phyloP scores from a whole-genome alignment of 2,888 invertebrate genomes.

The Agriopis aurantiaria region DNA sequence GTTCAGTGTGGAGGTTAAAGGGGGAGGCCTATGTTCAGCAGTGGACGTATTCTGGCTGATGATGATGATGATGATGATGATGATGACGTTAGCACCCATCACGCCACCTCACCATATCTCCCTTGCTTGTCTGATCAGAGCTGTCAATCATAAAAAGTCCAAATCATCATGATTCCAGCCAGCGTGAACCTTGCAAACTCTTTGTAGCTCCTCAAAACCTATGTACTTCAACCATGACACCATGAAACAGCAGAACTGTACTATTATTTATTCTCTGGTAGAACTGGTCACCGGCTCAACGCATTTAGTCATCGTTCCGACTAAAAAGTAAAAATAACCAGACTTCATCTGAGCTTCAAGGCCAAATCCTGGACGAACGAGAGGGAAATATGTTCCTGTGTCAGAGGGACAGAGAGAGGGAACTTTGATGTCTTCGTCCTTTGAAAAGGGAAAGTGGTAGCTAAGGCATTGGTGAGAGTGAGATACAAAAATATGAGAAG shows the following conservation, averaged over 20 bases:
- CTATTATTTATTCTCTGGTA: constrained; percentile 3
- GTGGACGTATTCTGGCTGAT: too few species aligned
- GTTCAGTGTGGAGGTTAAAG: too few species aligned
- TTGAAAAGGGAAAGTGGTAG: constrained; percentile 86
- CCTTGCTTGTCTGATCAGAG: too few species aligned
- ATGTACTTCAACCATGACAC: constrained; percentile 10
- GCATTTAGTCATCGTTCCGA: constrained; percentile 83
- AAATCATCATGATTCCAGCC: neutral
- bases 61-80: too few species aligned
- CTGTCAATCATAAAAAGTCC: neutral
- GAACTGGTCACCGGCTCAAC: constrained; percentile 65
- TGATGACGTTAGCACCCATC: too few species aligned
- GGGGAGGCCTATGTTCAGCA: too few species aligned
- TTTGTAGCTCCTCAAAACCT: neutral
- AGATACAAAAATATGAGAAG: constrained; percentile 83
- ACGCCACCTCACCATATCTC: too few species aligned
- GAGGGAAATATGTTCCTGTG: constrained; percentile 52
- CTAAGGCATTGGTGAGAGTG: constrained; percentile 80
- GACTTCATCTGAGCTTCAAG: constrained; percentile 79
- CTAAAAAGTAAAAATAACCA: constrained; percentile 85
- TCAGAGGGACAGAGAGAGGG: constrained; percentile 58
- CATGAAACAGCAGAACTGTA: constrained; percentile 31
- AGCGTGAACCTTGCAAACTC: neutral
- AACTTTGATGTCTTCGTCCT: constrained; percentile 80
- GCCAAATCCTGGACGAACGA: constrained; percentile 77